Conservation (phyloP, 2,888 invertebrate species). For the Nymphalis urticae region DNA sequence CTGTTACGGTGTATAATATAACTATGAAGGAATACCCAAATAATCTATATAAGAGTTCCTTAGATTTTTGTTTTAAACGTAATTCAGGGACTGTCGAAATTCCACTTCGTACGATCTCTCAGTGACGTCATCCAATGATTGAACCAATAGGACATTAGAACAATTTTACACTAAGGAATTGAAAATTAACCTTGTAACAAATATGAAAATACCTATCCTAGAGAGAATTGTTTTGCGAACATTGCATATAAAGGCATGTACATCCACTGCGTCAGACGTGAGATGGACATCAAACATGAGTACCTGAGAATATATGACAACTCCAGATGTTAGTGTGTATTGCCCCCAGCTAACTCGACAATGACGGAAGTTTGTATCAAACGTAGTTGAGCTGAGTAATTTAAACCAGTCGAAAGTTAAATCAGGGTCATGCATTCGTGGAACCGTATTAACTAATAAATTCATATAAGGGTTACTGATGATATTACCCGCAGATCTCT, state of each 20-base stretch:
- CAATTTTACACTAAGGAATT: too few relatives aligned
- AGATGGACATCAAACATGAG: neutral
- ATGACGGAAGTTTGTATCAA: constrained; percentile 66
- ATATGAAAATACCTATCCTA: too few relatives aligned
- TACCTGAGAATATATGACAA: constrained; percentile 16
- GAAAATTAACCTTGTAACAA: too few relatives aligned
- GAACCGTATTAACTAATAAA: constrained; percentile 47
- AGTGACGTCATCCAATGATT: too few relatives aligned
- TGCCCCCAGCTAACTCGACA: constrained; percentile 45
- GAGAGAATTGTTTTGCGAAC: neutral
- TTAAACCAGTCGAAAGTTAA: constrained; percentile 62
- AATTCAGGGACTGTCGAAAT: too few relatives aligned
- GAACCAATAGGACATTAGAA: too few relatives aligned
- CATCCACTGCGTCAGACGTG: too few relatives aligned
- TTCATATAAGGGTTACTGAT: constrained; percentile 37
- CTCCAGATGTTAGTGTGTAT: constrained; percentile 33
- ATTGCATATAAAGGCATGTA: neutral
- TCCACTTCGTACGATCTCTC: too few relatives aligned
- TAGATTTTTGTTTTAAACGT: too few relatives aligned
- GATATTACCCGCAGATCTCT: constrained; percentile 49
- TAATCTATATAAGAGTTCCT: too few relatives aligned
- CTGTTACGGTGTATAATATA: too few relatives aligned
- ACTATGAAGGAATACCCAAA: too few relatives aligned
- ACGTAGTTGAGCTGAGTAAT: constrained; percentile 68
- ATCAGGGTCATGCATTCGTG: constrained; percentile 53